These are phyloP conservation scores for Asobara japonica DNA, from an alignment of 1,140 invertebrate genomes.

Conservation along the genomic window DNA sequence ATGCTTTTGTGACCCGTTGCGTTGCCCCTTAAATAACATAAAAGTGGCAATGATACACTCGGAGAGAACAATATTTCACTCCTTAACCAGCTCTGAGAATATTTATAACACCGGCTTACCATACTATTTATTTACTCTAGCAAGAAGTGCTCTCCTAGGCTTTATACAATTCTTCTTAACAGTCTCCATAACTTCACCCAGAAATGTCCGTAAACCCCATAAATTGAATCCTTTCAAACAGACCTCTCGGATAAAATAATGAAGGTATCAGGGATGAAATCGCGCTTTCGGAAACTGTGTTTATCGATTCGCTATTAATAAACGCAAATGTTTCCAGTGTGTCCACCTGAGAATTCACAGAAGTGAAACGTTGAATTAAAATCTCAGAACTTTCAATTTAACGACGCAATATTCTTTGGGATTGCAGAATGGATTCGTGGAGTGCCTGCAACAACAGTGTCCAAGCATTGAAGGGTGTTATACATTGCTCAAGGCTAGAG, in stretches of 20 bases:
- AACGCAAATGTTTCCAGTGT: background rate
- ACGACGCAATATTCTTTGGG: constrained; percentile 10
- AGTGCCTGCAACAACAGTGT: constrained; percentile 74
- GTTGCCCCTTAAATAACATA: constrained; percentile 6
- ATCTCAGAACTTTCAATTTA: background rate
- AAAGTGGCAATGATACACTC: constrained; percentile 14
- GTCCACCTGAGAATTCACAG: background rate
- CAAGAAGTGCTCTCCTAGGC: background rate
- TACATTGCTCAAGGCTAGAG: constrained; percentile 69
- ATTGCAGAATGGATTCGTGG: constrained; percentile 77
- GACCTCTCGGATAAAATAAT: background rate
- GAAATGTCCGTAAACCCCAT: background rate
- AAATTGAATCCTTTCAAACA: background rate
- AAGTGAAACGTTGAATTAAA: background rate
- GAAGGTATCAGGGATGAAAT: background rate
- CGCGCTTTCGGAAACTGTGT: background rate
- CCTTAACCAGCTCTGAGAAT: constrained; percentile 23
- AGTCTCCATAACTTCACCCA: too few species aligned
- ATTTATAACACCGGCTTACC: too few species aligned
- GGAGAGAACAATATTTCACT: constrained; percentile 19
- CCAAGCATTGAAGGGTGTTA: constrained; percentile 77
- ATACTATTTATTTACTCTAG: background rate
- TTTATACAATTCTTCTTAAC: too few species aligned
- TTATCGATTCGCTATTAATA: background rate
- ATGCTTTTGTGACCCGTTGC: too few species aligned